phyloP scores from a whole-genome alignment of 2,113 vertebrate genomes.

The Galbula dea region DNA sequence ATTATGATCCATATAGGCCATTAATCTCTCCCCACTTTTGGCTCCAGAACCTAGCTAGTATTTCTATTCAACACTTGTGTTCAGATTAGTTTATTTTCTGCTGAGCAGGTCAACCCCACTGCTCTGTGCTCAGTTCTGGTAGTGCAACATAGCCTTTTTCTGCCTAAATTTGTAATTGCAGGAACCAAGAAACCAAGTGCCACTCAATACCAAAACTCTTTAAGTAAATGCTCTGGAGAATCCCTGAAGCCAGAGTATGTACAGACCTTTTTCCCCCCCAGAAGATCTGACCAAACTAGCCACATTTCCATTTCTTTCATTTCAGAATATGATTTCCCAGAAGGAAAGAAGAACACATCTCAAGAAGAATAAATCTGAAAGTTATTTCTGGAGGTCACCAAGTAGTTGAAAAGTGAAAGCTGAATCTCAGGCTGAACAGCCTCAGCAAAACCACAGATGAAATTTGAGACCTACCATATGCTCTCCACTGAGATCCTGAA shows the following conservation, averaged over 20 bases:
- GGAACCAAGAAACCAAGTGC: background rate
- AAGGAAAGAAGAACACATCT: background rate
- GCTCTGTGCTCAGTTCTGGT: background rate
- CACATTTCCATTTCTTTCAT: background rate
- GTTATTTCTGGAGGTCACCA: background rate
- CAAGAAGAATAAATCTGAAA: background rate
- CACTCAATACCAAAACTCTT: background rate
- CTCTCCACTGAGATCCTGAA: slow-evolving; percentile 97
- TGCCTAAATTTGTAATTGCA: background rate
- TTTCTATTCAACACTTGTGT: background rate
- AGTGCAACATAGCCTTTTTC: background rate
- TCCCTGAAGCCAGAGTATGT: background rate
- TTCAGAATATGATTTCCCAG: background rate
- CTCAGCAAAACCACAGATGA: background rate
- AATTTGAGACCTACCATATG: slow-evolving; percentile 84
- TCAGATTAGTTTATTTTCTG: background rate
- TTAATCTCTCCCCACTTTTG: background rate
- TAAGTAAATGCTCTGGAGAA: background rate
- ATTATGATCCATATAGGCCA: background rate
- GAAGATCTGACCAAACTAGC: background rate
- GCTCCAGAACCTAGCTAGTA: background rate
- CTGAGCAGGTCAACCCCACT: background rate
- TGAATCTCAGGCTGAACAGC: background rate
- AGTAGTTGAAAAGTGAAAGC: background rate
- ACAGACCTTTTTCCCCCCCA: background rate